Percentiles rank a stretch among this genome's conserved stretches.
phyloP scores from a whole-genome alignment of 2,888 invertebrate genomes.

The Tyria jacobaeae region DNA sequence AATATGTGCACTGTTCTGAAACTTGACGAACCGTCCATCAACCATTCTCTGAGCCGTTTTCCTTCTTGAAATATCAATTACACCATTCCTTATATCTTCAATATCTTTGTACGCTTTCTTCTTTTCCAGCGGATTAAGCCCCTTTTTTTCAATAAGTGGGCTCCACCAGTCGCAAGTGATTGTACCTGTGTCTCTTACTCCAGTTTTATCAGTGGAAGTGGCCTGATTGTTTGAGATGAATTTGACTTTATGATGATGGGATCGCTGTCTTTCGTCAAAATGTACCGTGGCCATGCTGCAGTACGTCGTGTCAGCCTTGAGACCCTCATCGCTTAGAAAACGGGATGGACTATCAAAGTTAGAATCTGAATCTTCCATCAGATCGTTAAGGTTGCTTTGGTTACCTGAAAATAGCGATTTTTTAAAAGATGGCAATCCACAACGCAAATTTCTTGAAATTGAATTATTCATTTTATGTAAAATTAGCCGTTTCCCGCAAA shows the following conservation, averaged over 20 bases:
- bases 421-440: background rate
- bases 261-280: conserved; percentile 32
- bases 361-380: background rate
- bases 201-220: conserved; percentile 54
- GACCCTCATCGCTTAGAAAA: background rate
- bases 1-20: conserved; percentile 62
- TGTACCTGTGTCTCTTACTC: conserved; percentile 60
- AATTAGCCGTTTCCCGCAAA: too few species aligned
- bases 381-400: background rate
- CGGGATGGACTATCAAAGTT: background rate
- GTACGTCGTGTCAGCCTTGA: conserved; percentile 25
- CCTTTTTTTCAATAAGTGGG: conserved; percentile 64
- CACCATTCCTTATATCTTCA: conserved; percentile 30
- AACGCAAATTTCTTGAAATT: too few species aligned
- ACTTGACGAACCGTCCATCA: conserved; percentile 60
- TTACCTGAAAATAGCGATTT: background rate
- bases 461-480: too few species aligned
- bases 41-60: conserved; percentile 40
- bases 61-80: background rate
- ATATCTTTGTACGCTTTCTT: conserved; percentile 29
- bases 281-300: conserved; percentile 55
- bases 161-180: conserved; percentile 74
- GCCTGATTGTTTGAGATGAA: conserved; percentile 59
- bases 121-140: conserved; percentile 21
- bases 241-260: conserved; percentile 29